A percentile compares a stretch with the other conserved stretches of the same genome.
Conservation (phyloP, 2,113 vertebrate genomes). For the Solenodon paradoxus region DNA sequence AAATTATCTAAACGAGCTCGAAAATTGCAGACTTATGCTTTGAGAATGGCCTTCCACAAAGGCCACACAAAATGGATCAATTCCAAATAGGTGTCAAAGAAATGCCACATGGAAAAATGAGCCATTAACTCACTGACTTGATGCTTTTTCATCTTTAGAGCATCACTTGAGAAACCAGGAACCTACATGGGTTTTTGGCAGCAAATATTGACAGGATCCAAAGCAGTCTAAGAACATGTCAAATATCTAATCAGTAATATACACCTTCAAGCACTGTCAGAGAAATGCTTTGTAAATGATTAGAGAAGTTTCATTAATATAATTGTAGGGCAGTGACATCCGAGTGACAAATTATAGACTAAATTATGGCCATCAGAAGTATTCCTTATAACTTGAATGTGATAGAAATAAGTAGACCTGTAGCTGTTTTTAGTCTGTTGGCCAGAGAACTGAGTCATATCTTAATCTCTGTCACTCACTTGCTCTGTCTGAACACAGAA, state of each 20-base stretch:
- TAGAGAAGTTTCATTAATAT: constrained; percentile 34
- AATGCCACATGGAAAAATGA: constrained; percentile 53
- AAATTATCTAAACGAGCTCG: background rate
- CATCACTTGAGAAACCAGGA: constrained; percentile 56
- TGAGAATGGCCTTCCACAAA: constrained; percentile 34
- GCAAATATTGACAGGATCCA: constrained; percentile 62
- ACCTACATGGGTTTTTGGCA: constrained; percentile 21
- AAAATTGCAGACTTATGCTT: constrained; percentile 24
- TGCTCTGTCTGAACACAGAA: constrained; percentile 15
- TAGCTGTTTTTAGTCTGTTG: background rate
- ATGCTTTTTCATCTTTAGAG: constrained; percentile 50
- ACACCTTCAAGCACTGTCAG: background rate
- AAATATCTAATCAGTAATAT: background rate
- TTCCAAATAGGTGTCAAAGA: constrained; percentile 40
- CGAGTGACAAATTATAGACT: constrained; percentile 53
- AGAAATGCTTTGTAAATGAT: constrained; percentile 29
- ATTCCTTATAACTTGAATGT: constrained; percentile 44
- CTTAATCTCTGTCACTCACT: background rate
- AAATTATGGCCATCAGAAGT: constrained; percentile 51
- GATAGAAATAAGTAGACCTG: background rate
- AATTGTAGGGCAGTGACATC: constrained; percentile 15
- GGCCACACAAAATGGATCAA: background rate
- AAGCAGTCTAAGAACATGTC: constrained; percentile 36
- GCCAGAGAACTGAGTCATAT: background rate
- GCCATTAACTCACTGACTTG: constrained; percentile 40